Percentiles rank a stretch among this genome's conserved stretches.
These are phyloP conservation scores for Phrynocephalus versicolor DNA, from an alignment of 2,113 vertebrate genomes.

Conservation along the genomic window DNA sequence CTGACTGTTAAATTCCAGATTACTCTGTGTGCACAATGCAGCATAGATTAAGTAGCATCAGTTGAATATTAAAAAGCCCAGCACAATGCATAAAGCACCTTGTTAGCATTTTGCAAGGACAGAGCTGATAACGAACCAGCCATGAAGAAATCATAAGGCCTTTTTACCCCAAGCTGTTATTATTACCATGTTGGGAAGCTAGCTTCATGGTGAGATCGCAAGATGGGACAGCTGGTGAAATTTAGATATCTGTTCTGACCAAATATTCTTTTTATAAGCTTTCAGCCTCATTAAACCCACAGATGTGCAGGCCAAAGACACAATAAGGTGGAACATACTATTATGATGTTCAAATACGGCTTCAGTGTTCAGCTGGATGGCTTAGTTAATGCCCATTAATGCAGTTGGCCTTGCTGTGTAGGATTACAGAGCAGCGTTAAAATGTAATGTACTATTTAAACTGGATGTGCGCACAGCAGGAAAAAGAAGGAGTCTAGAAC, in stretches of 20 bases:
- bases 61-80: slow-evolving; percentile 26
- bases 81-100: slow-evolving; percentile 21
- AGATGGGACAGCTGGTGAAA: background rate
- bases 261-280: background rate
- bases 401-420: background rate
- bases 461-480: too few species aligned
- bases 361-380: background rate
- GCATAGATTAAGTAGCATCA: slow-evolving; percentile 3
- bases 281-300: background rate
- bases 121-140: background rate
- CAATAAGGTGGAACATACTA: background rate
- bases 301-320: background rate
- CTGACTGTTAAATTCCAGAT: slow-evolving; percentile 34
- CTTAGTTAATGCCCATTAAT: background rate
- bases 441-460: background rate
- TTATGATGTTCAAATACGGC: background rate
- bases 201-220: background rate
- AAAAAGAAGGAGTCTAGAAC: background rate
- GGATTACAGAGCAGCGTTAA: background rate
- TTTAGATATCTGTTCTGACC: background rate
- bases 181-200: background rate
- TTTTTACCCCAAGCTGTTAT: slow-evolving; percentile 3
- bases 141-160: background rate
- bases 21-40: background rate
- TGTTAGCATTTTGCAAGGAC: slow-evolving; percentile 24